Conservation (phyloP, 2,797 vertebrate species). For the Natrix natrix region DNA sequence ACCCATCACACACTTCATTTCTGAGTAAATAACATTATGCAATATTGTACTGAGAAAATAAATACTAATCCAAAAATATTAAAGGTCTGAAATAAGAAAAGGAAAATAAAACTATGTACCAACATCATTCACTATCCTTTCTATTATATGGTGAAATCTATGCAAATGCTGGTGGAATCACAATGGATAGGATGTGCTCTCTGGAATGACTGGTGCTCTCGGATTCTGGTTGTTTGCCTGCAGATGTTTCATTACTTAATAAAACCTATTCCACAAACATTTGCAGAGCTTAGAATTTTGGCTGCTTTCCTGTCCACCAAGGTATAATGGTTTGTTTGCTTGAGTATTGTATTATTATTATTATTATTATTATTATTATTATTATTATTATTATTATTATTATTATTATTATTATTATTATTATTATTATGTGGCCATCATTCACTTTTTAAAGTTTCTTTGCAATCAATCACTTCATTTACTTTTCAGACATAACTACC, state of each 20-base stretch:
- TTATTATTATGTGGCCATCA: background rate
- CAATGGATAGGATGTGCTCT: too few relatives aligned
- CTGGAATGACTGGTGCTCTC: too few relatives aligned
- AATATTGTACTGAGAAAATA: background rate
- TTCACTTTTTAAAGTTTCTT: background rate
- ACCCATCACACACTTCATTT: background rate
- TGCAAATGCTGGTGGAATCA: too few relatives aligned
- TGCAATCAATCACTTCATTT: background rate
- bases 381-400: background rate
- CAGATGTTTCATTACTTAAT: too few relatives aligned
- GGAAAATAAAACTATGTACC: background rate
- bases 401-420: background rate
- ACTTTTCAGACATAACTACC: background rate
- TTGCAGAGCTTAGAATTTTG: background rate
- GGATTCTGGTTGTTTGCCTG: too few relatives aligned
- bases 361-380: background rate
- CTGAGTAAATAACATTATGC: background rate
- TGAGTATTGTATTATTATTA: background rate
- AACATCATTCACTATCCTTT: background rate
- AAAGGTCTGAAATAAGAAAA: background rate
- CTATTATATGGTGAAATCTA: too few relatives aligned
- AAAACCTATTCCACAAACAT: background rate
- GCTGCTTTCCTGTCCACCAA: background rate
- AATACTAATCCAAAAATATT: background rate
- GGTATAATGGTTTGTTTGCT: background rate